Percentiles rank a stretch among this genome's conserved stretches.
These are phyloP conservation scores for Eupelmus urozonus DNA, from an alignment of 2,888 invertebrate genomes.

Conservation along the genomic window DNA sequence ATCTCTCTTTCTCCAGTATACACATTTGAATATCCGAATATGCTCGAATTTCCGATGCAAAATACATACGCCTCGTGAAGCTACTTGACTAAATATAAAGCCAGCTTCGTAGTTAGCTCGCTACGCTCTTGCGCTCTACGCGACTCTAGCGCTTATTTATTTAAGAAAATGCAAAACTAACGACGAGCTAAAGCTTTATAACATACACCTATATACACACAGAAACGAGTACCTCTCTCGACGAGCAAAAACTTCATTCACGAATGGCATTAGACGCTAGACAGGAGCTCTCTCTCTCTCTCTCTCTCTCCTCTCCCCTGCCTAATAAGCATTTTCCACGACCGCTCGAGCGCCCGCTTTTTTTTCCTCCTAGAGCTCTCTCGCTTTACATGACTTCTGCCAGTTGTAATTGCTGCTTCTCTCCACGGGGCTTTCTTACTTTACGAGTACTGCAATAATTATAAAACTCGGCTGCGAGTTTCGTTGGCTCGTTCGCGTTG, in stretches of 20 bases:
- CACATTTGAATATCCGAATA: slow-evolving; percentile 27
- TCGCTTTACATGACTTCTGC: slow-evolving; percentile 45
- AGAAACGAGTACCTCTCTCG: too few species aligned
- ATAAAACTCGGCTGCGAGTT: slow-evolving; percentile 59
- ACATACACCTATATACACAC: not conserved
- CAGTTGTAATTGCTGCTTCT: slow-evolving; percentile 47
- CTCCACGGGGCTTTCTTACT: slow-evolving; percentile 29
- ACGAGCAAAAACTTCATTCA: slow-evolving; percentile 20
- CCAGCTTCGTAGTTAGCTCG: not conserved
- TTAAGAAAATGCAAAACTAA: slow-evolving; percentile 1
- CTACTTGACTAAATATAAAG: slow-evolving; percentile 38
- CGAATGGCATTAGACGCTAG: slow-evolving; percentile 12
- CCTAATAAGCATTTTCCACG: slow-evolving; percentile 44
- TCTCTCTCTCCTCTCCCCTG: not conserved
- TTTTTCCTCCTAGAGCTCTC: slow-evolving; percentile 1
- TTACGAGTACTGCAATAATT: slow-evolving; percentile 60
- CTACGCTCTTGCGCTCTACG: too few species aligned
- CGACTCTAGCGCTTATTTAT: not conserved
- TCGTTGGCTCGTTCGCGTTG: slow-evolving; percentile 61
- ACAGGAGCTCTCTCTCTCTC: not conserved
- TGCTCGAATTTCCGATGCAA: slow-evolving; percentile 32
- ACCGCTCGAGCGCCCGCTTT: slow-evolving; percentile 3
- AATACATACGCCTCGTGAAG: slow-evolving; percentile 24
- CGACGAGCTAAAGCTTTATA: not conserved
- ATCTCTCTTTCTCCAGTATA: slow-evolving; percentile 24